phyloP scores from a whole-genome alignment of 2,888 invertebrate genomes.

The Melanotus villosus region DNA sequence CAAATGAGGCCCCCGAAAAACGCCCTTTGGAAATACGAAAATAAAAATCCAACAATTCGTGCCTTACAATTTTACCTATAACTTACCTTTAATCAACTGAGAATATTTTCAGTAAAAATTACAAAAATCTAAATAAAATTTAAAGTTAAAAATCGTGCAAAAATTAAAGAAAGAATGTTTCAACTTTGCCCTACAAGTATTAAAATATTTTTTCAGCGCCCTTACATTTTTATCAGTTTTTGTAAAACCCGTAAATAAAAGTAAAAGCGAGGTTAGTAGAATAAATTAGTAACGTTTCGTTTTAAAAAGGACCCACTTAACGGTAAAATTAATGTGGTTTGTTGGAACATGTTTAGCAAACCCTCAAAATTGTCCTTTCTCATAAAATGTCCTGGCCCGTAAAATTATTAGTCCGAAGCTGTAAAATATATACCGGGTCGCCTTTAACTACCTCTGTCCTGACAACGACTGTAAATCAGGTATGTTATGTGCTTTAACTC shows the following conservation, averaged over 20 bases:
- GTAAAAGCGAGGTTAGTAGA: neutral
- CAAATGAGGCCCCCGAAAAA: too few species aligned
- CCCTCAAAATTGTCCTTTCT: conserved; percentile 59
- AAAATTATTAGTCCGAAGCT: conserved; percentile 60
- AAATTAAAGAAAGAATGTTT: too few species aligned
- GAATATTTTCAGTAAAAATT: too few species aligned
- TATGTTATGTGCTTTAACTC: conserved; percentile 39
- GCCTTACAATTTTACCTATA: too few species aligned
- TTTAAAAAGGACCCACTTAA: conserved; percentile 5
- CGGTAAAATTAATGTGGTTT: conserved; percentile 63
- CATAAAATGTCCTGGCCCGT: conserved; percentile 50
- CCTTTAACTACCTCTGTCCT: conserved; percentile 46
- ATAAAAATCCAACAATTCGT: too few species aligned
- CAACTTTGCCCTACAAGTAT: too few species aligned
- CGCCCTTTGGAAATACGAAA: too few species aligned
- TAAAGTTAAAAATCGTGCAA: too few species aligned
- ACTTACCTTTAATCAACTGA: too few species aligned
- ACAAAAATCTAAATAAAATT: too few species aligned
- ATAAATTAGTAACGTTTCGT: neutral
- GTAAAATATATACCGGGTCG: conserved; percentile 56
- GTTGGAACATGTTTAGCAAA: conserved; percentile 63
- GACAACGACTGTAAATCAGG: conserved; percentile 50
- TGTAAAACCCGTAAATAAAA: neutral
- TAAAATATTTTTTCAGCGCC: too few species aligned
- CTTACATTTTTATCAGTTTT: too few species aligned